phyloP scores from a whole-genome alignment of 2,113 vertebrate species.

The Lanius collurio region DNA sequence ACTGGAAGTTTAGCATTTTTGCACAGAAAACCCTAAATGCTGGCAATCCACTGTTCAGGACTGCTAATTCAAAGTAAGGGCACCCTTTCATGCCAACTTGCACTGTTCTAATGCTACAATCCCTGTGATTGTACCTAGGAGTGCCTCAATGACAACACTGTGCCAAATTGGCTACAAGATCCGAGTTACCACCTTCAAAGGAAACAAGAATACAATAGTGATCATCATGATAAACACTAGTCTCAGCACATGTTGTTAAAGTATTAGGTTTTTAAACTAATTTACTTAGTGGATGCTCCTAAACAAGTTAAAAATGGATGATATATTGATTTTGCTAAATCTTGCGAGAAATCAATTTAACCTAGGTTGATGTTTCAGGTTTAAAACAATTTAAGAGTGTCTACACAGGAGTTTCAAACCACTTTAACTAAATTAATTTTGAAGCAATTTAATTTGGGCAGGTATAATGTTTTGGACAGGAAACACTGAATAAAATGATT shows the following conservation, averaged over 20 bases:
- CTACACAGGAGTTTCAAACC: not conserved
- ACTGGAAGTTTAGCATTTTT: not conserved
- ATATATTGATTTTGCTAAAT: slow-evolving; percentile 42
- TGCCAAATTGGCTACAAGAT: not conserved
- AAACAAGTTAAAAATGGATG: slow-evolving; percentile 30
- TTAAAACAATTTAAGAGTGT: slow-evolving; percentile 25
- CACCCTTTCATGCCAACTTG: not conserved
- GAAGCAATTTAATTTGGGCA: slow-evolving; percentile 5
- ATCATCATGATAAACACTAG: not conserved
- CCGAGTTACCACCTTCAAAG: not conserved
- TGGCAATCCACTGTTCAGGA: not conserved
- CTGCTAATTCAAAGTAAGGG: not conserved
- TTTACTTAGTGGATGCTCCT: slow-evolving; percentile 1
- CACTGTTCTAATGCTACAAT: not conserved
- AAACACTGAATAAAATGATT: slow-evolving; percentile 9
- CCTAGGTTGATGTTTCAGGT: not conserved
- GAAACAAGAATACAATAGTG: not conserved
- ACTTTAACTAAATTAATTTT: slow-evolving; percentile 2
- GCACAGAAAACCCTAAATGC: not conserved
- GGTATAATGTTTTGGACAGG: not conserved
- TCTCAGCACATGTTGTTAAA: not conserved
- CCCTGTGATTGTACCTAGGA: not conserved
- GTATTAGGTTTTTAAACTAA: slow-evolving; percentile 4
- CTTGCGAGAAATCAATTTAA: slow-evolving; percentile 14
- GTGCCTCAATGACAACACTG: not conserved